Conservation (phyloP, 2,888 invertebrate genomes). For the Entomobrya proxima region DNA sequence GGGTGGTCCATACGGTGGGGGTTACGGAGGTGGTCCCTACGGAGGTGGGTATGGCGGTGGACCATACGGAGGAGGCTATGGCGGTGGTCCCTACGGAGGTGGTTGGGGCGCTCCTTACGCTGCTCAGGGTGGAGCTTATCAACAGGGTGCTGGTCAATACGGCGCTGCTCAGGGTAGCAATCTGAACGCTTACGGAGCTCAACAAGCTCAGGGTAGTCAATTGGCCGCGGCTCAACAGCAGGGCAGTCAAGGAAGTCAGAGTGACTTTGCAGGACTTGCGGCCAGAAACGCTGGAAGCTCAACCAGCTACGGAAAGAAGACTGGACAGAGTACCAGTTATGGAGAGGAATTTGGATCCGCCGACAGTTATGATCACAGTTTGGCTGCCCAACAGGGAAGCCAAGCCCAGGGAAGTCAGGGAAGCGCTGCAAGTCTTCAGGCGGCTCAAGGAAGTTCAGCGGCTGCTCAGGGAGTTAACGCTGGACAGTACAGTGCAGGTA, state of each 20-base stretch:
- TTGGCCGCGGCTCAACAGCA: constrained; percentile 33
- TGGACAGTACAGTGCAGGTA: constrained; percentile 46
- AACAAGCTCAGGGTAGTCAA: constrained; percentile 56
- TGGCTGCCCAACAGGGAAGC: constrained; percentile 51
- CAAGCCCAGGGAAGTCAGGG: constrained; percentile 45
- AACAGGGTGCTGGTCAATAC: neutral
- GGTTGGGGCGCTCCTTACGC: constrained; percentile 5
- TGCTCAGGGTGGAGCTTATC: neutral
- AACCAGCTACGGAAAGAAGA: constrained; percentile 58
- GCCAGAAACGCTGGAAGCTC: constrained; percentile 60
- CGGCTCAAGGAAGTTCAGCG: constrained; percentile 69
- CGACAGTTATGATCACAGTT: constrained; percentile 60
- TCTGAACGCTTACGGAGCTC: constrained; percentile 42
- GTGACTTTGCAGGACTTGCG: constrained; percentile 26
- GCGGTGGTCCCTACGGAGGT: neutral
- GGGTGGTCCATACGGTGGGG: constrained; percentile 3
- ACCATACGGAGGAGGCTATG: constrained; percentile 24
- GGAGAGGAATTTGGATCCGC: constrained; percentile 66
- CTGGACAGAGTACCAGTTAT: constrained; percentile 56
- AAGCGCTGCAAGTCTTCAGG: constrained; percentile 37
- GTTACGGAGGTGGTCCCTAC: constrained; percentile 6
- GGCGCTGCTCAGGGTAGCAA: constrained; percentile 42
- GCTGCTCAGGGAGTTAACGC: constrained; percentile 40
- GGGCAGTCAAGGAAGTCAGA: constrained; percentile 31
- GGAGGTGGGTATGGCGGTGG: constrained; percentile 3